A percentile compares a stretch with the other conserved stretches of the same genome.
Evolutionary conservation across 2,113 vertebrate species (phyloP).

Genomic region (Tachuris rubrigastra): DNA sequence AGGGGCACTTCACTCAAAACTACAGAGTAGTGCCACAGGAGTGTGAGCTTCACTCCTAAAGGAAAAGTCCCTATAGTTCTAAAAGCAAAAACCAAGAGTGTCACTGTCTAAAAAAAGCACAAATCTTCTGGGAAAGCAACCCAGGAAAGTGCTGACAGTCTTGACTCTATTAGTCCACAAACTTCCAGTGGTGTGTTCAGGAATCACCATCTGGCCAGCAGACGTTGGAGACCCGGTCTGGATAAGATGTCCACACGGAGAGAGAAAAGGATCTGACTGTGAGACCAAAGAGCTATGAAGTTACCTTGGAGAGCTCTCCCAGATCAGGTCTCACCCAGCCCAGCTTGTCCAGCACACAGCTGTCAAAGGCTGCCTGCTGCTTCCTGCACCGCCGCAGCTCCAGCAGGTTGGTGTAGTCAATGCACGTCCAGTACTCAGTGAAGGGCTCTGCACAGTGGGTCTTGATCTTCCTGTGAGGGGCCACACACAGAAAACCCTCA

Average conservation of each 20-base stretch:
- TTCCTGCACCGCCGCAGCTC: conserved; percentile 86
- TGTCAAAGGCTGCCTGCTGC: conserved; percentile 88
- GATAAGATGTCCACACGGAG: accelerated
- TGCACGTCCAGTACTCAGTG: conserved; percentile 94
- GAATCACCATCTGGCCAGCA: accelerated
- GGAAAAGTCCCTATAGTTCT: background rate
- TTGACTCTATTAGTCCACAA: background rate
- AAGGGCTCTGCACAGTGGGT: conserved; percentile 91
- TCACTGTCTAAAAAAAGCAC: background rate
- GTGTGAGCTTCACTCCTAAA: background rate
- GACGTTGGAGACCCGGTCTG: background rate
- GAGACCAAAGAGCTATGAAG: accelerated
- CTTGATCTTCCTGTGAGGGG: conserved; percentile 85
- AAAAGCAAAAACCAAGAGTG: background rate
- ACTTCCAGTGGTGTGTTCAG: background rate
- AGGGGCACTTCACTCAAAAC: background rate
- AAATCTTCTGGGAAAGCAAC: background rate
- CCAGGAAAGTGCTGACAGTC: accelerated
- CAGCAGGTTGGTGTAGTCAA: conserved; percentile 80
- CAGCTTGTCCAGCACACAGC: conserved; percentile 92
- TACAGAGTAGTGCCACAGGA: background rate
- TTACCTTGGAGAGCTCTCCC: conserved; percentile 95
- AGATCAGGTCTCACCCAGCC: conserved; percentile 93
- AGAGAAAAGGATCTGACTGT: background rate
- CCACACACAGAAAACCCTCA: background rate